These are phyloP conservation scores for Neosilurus mollespiculum DNA, from an alignment of 2,797 vertebrate species.

Conservation along the genomic window DNA sequence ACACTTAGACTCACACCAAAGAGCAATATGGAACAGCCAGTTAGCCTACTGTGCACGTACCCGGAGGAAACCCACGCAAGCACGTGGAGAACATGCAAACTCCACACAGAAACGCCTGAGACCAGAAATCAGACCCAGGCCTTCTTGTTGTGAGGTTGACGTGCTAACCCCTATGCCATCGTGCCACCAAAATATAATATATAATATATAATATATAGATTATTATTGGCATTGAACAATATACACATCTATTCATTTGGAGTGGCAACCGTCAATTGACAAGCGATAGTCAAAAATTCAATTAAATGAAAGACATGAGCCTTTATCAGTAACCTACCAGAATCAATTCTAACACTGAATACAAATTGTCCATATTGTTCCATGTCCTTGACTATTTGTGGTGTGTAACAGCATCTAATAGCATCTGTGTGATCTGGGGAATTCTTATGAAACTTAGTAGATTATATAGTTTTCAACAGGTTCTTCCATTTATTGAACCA, in stretches of 20 bases:
- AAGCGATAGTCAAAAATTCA: not conserved
- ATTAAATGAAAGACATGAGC: too few relatives aligned
- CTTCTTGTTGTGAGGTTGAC: too few relatives aligned
- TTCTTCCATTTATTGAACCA: not conserved
- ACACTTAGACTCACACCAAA: too few relatives aligned
- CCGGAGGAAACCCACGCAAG: too few relatives aligned
- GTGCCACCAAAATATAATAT: too few relatives aligned
- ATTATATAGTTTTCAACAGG: not conserved
- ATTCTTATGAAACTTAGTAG: not conserved
- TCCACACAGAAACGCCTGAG: too few relatives aligned
- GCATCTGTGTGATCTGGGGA: too few relatives aligned
- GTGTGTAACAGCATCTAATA: not conserved
- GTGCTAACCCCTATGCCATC: too few relatives aligned
- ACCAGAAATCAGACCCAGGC: too few relatives aligned
- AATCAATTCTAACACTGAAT: not conserved
- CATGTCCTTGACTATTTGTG: not conserved
- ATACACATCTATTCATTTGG: not conserved
- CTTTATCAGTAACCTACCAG: not conserved
- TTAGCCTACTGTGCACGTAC: too few relatives aligned
- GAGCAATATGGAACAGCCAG: too few relatives aligned
- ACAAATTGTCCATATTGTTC: not conserved
- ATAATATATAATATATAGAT: not conserved
- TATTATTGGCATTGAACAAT: not conserved
- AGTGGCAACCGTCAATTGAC: not conserved
- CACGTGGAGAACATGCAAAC: too few relatives aligned